Percentiles rank a stretch among this genome's conserved stretches.
These are phyloP conservation scores for Montipora capitata DNA, from an alignment of 92 coral and sea anemone genomes.

Conservation along the genomic window DNA sequence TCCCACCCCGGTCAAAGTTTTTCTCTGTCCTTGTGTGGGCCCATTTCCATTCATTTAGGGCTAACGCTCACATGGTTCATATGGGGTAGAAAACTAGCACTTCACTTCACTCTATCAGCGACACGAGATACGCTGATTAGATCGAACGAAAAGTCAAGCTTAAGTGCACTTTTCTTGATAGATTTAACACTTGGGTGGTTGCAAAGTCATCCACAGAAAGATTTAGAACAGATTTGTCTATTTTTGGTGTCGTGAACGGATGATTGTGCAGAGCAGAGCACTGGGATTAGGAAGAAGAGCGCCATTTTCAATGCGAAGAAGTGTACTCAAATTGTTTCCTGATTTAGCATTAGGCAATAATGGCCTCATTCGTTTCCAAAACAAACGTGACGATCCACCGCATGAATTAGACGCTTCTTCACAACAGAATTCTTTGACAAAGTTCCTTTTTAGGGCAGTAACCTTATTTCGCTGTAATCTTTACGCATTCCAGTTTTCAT, in stretches of 20 bases:
- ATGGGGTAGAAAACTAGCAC: too few species aligned
- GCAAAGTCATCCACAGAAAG: not conserved
- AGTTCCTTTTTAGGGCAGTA: slow-evolving; percentile 24
- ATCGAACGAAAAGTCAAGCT: slow-evolving; percentile 52
- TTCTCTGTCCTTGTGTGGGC: too few species aligned
- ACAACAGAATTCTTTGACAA: slow-evolving; percentile 1
- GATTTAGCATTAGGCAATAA: slow-evolving; percentile 15
- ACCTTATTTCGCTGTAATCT: slow-evolving; percentile 3
- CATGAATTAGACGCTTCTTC: slow-evolving; percentile 9
- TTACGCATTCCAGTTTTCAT: slow-evolving; percentile 8
- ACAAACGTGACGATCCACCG: not conserved
- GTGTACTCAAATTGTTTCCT: not conserved
- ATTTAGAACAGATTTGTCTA: slow-evolving; percentile 13
- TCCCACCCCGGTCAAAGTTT: too few species aligned
- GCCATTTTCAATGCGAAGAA: slow-evolving; percentile 37
- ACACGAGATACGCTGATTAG: slow-evolving; percentile 16
- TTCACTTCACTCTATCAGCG: not conserved
- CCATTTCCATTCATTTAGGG: too few species aligned
- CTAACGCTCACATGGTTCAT: too few species aligned
- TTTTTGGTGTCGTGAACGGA: slow-evolving; percentile 27
- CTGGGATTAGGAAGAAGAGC: slow-evolving; percentile 26
- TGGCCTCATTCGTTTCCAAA: slow-evolving; percentile 49
- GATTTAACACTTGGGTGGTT: slow-evolving; percentile 5
- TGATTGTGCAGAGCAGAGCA: not conserved
- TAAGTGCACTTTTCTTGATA: slow-evolving; percentile 23